Evolutionary conservation across 2,113 vertebrate genomes (phyloP), one percentile per base, ranked within the genome.

Genomic region (Callithrix jacchus): DNA sequence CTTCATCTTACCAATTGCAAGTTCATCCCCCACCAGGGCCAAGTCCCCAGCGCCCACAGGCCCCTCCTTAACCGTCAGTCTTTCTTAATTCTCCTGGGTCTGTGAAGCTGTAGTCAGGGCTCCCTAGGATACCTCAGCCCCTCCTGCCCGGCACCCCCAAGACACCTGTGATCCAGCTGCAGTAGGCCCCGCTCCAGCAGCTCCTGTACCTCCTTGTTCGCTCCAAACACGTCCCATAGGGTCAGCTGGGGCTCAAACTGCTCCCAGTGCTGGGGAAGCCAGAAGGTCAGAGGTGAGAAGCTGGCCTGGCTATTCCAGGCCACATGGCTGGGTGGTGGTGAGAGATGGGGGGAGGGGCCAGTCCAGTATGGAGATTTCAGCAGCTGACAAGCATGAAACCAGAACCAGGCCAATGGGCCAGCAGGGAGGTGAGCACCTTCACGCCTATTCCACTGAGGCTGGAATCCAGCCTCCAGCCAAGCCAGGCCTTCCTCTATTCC

Each of bases 121-220:
- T 20, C 30, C 10, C 6, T 2, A 3, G 0, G 0, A 0, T 10
- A 12, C 49, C 25, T 27, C 30, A 27, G 30, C 6, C 11, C 21
- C 64, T 8, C 4, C 17, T n/a, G 82, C 27, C 54, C 32, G 18
- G 11, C 6, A 1, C 8, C 40, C 17, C 8, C 30, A 45, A 91
- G 90, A 98, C 80, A 99, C 99, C 99, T 95, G 79, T 98, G 35
- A 74, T 99, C 99, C 37, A 99, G 98, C 96, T 99, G 95, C 37
- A 99, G 94, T 20, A 98, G 97, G 6, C 98, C 98, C 16, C 92
- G 97, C 52, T 98, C 94, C 61, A 97, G 98, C 21, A 99, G 97
- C 0, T 97, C 97, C 96, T 54, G 85, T 61, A 99, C 98, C 18
- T 99, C 98, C 12, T 71, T 54, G 0, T 98, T 98, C 1, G 3